Evolutionary conservation across 2,797 vertebrate species (phyloP), one percentile per base, ranked within the genome.

Genomic region (Acanthopagrus latus): DNA sequence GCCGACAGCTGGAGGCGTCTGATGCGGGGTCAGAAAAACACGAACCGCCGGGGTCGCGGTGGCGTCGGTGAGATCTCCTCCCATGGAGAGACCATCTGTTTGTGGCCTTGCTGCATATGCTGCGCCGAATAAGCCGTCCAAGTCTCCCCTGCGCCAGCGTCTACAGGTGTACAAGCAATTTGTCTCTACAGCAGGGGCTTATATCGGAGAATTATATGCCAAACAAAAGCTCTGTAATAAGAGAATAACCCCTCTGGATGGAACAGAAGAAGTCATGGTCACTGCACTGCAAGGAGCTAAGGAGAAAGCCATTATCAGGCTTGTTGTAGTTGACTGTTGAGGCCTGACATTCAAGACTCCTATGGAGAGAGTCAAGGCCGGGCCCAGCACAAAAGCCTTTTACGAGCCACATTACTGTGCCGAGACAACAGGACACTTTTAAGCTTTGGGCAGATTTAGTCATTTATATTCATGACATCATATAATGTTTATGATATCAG

Each of bases 151-250:
- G 41, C 7, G 70, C 60, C 64, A 7, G 62, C 46, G 63, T 62
- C 76, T 64, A 84, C 79, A 81, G 60, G 60, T 86, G 65, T 76
- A 71, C 41, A 29, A 59, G 54, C 64, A 68, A 78, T 83, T 85
- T 81, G 65, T 83, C 74, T 67, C 58, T 47, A 16, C 70, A 81
- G 60, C 18, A 12, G 44, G 64, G 38, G 67, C 54, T 73, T 54
- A 41, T 47, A 18, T 17, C 33, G 58, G 48, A 51, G 51, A 63
- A 66, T 67, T 52, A 66, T 21, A 44, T 44, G 18, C 21, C 48
- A 63, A 71, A 38, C 33, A 38, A 23, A 59, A 74, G 41, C 41
- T 69, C 13, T 52, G 21, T 50, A 52, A 79, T 16, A 44, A 33
- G 62, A 74, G 8, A 58, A 33, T 64, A 71, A 76, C 41, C 73